phyloP scores from a whole-genome alignment of 2,113 vertebrate species.

The Mirounga angustirostris region DNA sequence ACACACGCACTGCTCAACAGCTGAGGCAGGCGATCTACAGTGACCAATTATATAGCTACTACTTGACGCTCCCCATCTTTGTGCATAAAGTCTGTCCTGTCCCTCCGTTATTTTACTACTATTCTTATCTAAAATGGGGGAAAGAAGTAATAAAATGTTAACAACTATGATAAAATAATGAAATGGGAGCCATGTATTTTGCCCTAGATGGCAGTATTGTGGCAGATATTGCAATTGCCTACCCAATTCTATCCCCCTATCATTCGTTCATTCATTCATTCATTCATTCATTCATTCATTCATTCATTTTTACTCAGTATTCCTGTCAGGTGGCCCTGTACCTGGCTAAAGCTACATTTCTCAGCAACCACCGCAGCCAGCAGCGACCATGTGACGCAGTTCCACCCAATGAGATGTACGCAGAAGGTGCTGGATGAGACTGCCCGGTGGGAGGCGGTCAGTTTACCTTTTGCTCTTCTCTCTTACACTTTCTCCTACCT shows the following conservation, averaged over 20 bases:
- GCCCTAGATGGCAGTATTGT: not conserved
- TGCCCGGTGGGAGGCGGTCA: not conserved
- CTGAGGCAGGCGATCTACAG: not conserved
- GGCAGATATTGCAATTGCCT: not conserved
- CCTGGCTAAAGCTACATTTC: constrained; percentile 21
- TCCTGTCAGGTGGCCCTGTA: not conserved
- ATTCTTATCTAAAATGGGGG: not conserved
- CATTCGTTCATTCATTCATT: not conserved
- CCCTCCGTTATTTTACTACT: not conserved
- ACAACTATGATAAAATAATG: not conserved
- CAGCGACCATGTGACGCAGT: not conserved
- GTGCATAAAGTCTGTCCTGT: too few relatives aligned
- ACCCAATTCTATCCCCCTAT: not conserved
- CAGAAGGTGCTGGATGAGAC: not conserved
- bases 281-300: too few relatives aligned
- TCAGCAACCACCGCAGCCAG: not conserved
- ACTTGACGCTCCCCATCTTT: not conserved
- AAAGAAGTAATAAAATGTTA: not conserved
- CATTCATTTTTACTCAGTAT: not conserved
- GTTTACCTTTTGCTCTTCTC: not conserved
- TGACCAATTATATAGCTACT: not conserved
- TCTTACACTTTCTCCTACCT: not conserved
- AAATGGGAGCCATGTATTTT: not conserved
- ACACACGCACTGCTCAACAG: not conserved
- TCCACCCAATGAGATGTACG: not conserved